Conservation (phyloP, 2,113 vertebrate genomes). For the Mus spicilegus region DNA sequence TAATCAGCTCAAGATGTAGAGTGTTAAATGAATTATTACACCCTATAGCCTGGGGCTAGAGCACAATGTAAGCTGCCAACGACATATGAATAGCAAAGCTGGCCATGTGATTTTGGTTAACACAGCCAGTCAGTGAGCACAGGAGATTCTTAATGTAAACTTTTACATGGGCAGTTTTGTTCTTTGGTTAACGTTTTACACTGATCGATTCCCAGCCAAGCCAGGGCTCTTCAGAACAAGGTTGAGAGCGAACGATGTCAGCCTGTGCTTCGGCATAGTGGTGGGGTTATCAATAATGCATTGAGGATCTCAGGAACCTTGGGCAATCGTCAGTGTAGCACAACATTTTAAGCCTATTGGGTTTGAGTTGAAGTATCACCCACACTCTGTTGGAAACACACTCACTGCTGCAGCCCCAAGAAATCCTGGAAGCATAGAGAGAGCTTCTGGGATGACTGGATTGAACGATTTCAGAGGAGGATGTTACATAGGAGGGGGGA, state of each 20-base stretch:
- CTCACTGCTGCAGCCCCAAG: neutral
- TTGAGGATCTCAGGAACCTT: constrained; percentile 81
- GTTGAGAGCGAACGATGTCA: constrained; percentile 82
- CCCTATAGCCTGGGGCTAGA: neutral
- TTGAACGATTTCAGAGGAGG: neutral
- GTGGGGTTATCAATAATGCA: constrained; percentile 89
- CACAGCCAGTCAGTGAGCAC: neutral
- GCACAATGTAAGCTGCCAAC: neutral
- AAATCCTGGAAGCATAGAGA: constrained; percentile 12
- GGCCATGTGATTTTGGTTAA: constrained; percentile 62
- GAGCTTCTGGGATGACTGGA: constrained; percentile 24
- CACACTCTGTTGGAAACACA: constrained; percentile 23
- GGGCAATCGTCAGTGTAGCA: constrained; percentile 70
- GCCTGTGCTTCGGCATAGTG: constrained; percentile 82
- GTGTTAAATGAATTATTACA: constrained; percentile 21
- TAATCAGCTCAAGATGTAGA: constrained; percentile 49
- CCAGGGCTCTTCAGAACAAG: constrained; percentile 82
- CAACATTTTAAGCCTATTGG: constrained; percentile 79
- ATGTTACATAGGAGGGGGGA: constrained; percentile 48
- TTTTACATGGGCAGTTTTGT: constrained; percentile 71
- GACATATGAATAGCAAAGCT: neutral
- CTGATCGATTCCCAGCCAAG: constrained; percentile 74
- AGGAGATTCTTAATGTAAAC: constrained; percentile 40
- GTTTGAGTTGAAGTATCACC: constrained; percentile 79
- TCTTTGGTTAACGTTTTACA: constrained; percentile 71